phyloP scores from a whole-genome alignment of 1,140 invertebrate species.

The Geopemphigus sp. region DNA sequence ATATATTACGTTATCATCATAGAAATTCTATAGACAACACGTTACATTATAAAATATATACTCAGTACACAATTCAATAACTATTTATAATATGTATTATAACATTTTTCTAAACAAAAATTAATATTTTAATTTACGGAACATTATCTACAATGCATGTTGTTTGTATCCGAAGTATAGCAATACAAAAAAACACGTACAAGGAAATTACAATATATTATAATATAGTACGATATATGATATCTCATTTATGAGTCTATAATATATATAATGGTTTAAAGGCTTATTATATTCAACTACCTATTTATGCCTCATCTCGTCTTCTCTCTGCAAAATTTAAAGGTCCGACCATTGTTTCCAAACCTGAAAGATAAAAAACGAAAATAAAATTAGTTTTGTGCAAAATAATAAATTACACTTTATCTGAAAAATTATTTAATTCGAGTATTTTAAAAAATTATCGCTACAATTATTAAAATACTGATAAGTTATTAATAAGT shows the following conservation, averaged over 20 bases:
- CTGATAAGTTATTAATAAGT: too few species aligned
- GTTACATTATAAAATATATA: neutral
- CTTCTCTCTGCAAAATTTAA: slow-evolving; percentile 34
- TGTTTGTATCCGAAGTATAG: neutral
- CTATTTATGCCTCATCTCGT: slow-evolving; percentile 32
- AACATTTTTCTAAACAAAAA: neutral
- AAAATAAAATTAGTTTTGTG: neutral
- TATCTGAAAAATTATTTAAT: too few species aligned
- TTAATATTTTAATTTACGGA: neutral
- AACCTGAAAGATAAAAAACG: slow-evolving; percentile 33
- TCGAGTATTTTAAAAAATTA: too few species aligned
- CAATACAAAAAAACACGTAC: too few species aligned
- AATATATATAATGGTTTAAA: neutral
- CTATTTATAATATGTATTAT: neutral
- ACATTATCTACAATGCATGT: neutral
- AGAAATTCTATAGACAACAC: neutral
- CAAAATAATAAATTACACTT: too few species aligned
- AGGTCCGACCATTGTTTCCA: slow-evolving; percentile 45
- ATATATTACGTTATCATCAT: neutral
- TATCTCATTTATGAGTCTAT: neutral
- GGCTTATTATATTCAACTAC: too few species aligned
- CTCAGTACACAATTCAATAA: neutral
- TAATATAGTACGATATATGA: neutral
- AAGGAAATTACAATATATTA: too few species aligned
- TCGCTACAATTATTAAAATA: too few species aligned